These are phyloP conservation scores for Yasuhikotakia modesta DNA, from an alignment of 2,797 vertebrate genomes.

Conservation along the genomic window DNA sequence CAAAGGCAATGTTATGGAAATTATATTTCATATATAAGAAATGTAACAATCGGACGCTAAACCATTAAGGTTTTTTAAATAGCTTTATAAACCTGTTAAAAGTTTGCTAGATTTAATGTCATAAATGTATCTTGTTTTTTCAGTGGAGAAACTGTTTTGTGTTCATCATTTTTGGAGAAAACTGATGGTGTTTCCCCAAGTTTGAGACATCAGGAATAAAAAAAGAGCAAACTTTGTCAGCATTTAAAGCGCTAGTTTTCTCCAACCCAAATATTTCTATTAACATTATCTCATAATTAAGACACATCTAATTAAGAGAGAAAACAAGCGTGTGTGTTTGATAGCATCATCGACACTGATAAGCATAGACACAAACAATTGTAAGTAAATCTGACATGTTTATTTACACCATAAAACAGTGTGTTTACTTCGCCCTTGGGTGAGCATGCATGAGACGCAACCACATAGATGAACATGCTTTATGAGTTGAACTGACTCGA, in stretches of 20 bases:
- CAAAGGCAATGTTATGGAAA: background rate
- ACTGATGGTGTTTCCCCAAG: too few relatives aligned
- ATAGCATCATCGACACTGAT: background rate
- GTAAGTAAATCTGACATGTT: conserved; percentile 9
- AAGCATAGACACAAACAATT: conserved; percentile 1
- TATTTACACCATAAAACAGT: conserved; percentile 1
- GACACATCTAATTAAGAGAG: background rate
- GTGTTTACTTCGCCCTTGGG: conserved; percentile 12
- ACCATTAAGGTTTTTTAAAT: too few relatives aligned
- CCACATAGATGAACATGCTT: conserved; percentile 20
- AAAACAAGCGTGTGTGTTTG: conserved; percentile 1
- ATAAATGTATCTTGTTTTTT: too few relatives aligned
- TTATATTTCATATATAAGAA: background rate
- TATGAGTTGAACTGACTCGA: conserved; percentile 26
- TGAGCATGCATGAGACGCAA: conserved; percentile 14
- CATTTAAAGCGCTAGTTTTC: background rate
- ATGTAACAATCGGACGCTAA: background rate
- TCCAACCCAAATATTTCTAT: background rate
- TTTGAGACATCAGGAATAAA: background rate
- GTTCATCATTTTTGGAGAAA: too few relatives aligned
- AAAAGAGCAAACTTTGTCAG: background rate
- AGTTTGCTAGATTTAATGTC: too few relatives aligned
- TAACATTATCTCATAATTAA: background rate
- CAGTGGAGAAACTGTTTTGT: too few relatives aligned
- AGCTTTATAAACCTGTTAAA: too few relatives aligned